Conservation (phyloP, 2,113 vertebrate species). For the Sinosuthora webbiana region DNA sequence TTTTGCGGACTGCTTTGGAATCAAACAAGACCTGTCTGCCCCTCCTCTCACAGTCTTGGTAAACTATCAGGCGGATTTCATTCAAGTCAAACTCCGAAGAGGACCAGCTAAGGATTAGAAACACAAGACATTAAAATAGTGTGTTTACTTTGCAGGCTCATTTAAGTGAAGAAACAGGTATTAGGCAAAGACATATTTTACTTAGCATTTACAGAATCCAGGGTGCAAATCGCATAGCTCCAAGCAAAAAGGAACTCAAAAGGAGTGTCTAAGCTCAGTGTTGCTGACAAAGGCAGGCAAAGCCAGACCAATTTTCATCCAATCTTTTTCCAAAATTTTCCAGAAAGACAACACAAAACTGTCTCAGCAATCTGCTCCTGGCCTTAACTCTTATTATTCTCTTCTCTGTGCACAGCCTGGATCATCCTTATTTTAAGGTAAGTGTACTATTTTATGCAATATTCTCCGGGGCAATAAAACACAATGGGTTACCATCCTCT, state of each 20-base stretch:
- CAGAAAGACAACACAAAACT: neutral
- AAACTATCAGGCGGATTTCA: conserved; percentile 86
- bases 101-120: conserved; percentile 77
- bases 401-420: neutral
- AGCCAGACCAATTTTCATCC: neutral
- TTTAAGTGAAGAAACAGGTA: neutral
- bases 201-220: neutral
- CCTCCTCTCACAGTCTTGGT: conserved; percentile 87
- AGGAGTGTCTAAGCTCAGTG: neutral
- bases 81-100: conserved; percentile 82
- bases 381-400: neutral
- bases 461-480: neutral
- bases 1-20: conserved; percentile 83
- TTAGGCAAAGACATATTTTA: neutral
- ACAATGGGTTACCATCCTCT: neutral
- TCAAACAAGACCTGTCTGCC: conserved; percentile 89
- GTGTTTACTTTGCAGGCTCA: neutral
- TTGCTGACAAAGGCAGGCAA: neutral
- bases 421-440: neutral
- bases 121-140: neutral
- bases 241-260: neutral
- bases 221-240: neutral
- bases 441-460: neutral
- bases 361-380: neutral
- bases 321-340: neutral